These are phyloP conservation scores for Drosophila nr. medialis DNA, from an alignment of 2,888 invertebrate species.

Conservation along the genomic window DNA sequence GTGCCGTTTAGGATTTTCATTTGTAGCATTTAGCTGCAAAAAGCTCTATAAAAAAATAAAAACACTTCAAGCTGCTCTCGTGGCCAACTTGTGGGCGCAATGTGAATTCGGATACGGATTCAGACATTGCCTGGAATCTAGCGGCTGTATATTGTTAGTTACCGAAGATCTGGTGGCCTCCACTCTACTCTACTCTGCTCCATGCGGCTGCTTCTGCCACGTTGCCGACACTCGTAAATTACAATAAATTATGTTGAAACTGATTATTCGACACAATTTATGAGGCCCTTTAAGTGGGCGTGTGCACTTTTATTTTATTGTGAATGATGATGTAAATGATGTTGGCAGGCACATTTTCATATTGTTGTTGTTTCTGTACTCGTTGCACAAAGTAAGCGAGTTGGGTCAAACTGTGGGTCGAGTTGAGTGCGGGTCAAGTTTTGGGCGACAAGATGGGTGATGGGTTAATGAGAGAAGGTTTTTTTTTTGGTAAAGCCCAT, in stretches of 20 bases:
- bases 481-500: slow-evolving; percentile 20
- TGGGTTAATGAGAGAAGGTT: slow-evolving; percentile 67
- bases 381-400: slow-evolving; percentile 40
- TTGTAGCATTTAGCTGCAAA: slow-evolving; percentile 75
- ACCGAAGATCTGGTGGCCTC: slow-evolving; percentile 39
- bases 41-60: slow-evolving; percentile 62
- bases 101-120: slow-evolving; percentile 59
- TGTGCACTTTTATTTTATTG: slow-evolving; percentile 81
- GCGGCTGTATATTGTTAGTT: slow-evolving; percentile 50
- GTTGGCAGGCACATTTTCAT: slow-evolving; percentile 66
- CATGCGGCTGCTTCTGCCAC: slow-evolving; percentile 57
- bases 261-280: slow-evolving; percentile 80
- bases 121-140: slow-evolving; percentile 43
- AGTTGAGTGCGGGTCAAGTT: slow-evolving; percentile 66
- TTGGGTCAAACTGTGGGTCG: slow-evolving; percentile 53
- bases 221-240: slow-evolving; percentile 77
- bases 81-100: slow-evolving; percentile 60
- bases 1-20: slow-evolving; percentile 80
- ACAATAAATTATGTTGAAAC: slow-evolving; percentile 80
- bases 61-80: slow-evolving; percentile 24
- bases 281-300: slow-evolving; percentile 80
- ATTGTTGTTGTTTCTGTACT: slow-evolving; percentile 41
- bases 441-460: slow-evolving; percentile 66
- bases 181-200: slow-evolving; percentile 21
- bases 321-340: slow-evolving; percentile 81